Evolutionary conservation across 2,797 vertebrate genomes (phyloP), one percentile per base, ranked within the genome.

Genomic region (Okamejei kenojei): DNA sequence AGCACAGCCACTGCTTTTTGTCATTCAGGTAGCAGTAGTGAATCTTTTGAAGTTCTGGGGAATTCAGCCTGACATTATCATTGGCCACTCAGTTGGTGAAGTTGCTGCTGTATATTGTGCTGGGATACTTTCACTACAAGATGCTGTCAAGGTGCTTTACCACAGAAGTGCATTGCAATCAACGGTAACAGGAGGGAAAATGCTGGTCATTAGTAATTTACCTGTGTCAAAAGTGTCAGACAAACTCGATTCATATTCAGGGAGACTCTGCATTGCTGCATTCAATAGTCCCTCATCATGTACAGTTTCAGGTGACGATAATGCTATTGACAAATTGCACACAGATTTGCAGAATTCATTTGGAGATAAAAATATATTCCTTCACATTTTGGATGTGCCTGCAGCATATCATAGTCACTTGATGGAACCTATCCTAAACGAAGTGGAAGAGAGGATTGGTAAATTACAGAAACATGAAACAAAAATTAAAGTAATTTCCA

Each of bases 51-150:
- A 95, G 82, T 94, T 96, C 93, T 98, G 97, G 97, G 98, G 98
- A 11, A 93, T 98, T 77, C 96, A 96, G 93, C 96, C 98, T 0
- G 94, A 96, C 0, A 94, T 95, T 2, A 94, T 95, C 88, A 94
- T 98, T 23, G 98, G 98, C 68, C 96, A 97, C 93, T 98, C 98
- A 0, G 95, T 98, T 7, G 98, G 98, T 4, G 98, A 98, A 94
- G 96, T 98, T 17, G 96, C 98, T 90, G 97, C 98, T 0, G 97
- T 97, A 11, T 96, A 98, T 94, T 97, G 97, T 94, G 97, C 98
- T 80, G 98, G 98, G 21, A 95, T 97, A 54, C 94, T 98, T 94
- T 97, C 98, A 93, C 97, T 98, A 77, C 94, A 96, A 94, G 97
- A 98, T 93, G 97, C 98, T 0, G 97, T 98, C 63, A 97, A 97